A percentile compares a stretch with the other conserved stretches of the same genome.
Evolutionary conservation across 2,888 invertebrate species (phyloP).

Genomic region (Pachliopta kotzebuea): DNA sequence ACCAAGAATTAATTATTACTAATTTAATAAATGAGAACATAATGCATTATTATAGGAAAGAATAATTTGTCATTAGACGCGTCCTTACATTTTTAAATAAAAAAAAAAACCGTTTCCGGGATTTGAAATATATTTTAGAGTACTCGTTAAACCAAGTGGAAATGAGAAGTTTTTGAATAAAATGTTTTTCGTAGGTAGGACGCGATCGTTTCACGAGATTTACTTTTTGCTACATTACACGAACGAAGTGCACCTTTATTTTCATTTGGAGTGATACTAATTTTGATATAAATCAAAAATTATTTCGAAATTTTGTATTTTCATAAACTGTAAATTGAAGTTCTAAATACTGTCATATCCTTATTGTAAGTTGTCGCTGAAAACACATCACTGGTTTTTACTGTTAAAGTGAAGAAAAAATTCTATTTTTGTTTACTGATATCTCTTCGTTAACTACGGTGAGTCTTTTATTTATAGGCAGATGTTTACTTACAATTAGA

Average conservation of each 20-base stretch:
- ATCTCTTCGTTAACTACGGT: too few relatives aligned
- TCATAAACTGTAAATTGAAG: too few relatives aligned
- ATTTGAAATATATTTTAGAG: not conserved
- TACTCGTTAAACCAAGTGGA: constrained; percentile 6
- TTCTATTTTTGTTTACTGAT: too few relatives aligned
- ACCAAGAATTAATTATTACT: not conserved
- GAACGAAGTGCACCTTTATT: not conserved
- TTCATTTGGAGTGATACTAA: not conserved
- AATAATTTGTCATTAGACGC: not conserved
- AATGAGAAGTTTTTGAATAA: constrained; percentile 2
- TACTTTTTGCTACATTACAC: not conserved
- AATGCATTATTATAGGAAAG: not conserved
- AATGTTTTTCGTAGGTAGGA: constrained; percentile 4
- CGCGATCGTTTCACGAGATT: constrained; percentile 1
- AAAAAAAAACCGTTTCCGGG: not conserved
- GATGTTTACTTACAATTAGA: too few relatives aligned
- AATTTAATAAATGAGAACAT: not conserved
- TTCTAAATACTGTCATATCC: not conserved
- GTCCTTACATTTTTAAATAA: not conserved
- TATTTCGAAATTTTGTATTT: too few relatives aligned
- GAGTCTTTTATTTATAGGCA: too few relatives aligned
- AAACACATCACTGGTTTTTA: not conserved
- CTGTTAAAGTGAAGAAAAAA: not conserved
- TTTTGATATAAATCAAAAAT: not conserved
- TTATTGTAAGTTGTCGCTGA: not conserved